Evolutionary conservation across 2,888 invertebrate genomes (phyloP), one percentile per base, ranked within the genome.

Genomic region (Neoaliturus tenellus): DNA sequence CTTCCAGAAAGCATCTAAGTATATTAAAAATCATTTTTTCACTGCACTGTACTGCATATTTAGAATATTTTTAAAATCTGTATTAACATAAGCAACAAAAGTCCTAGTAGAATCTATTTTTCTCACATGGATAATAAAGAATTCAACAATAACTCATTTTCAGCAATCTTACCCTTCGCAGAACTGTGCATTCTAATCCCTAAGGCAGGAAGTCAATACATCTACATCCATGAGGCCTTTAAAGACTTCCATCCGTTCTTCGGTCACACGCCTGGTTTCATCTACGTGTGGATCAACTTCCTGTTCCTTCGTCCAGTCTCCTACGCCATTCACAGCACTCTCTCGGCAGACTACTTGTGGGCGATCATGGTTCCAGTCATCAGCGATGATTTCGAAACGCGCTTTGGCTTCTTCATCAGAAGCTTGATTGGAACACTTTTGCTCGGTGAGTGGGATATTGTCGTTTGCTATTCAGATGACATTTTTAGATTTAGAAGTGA

Each of bases 201-300:
- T 0, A 48, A 78, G 55, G n/a, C 55, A 12, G 78, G 78, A 17
- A 55, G 78, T 25, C 51, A 78, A 28, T 78, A 78, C 55, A 55
- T 78, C 35, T 78, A 78, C 23, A 55, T 78, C 17, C 78, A 78
- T 10, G 78, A 78, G 23, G 78, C 78, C 2, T 78, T 78, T 35
- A 28, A 55, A 28, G 78, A 78, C 55, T 55, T 78, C 31, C 78
- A 78, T 23, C 78, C 78, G 1, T 78, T 78, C 55, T 78, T 31
- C 20, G 78, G 78, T 0, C 78, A 78, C 20, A 55, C 35, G 17
- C 78, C 78, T 0, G 33, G 78, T 14, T 78, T 78, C 35, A 51
- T 78, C 12, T 78, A 20, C 35, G 55, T 78, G 4, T 78, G 78
- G 78, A 55, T 78, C 35, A 78, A 78, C 78, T 78, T 78, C 23